Evolutionary conservation across 2,888 invertebrate species (phyloP).

Genomic region (Neria commutata): DNA sequence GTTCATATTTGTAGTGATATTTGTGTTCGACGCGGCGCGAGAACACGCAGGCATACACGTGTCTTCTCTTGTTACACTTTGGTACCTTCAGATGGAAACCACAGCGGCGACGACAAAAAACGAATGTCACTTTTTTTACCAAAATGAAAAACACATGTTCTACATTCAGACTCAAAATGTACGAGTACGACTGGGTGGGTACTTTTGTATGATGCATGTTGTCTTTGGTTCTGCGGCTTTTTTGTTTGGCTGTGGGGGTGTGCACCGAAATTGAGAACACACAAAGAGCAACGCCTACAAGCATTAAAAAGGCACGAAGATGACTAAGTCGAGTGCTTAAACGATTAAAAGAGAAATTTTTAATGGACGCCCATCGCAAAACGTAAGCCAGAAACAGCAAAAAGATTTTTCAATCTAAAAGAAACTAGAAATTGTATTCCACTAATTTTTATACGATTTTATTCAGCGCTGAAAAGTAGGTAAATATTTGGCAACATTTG

Average conservation of each 20-base stretch:
- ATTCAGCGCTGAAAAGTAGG: too few relatives aligned
- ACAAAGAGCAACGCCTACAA: not conserved
- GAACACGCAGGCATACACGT: constrained; percentile 26
- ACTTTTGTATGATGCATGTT: too few relatives aligned
- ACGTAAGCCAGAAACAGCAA: too few relatives aligned
- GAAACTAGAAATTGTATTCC: too few relatives aligned
- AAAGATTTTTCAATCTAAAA: too few relatives aligned
- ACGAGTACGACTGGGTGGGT: too few relatives aligned
- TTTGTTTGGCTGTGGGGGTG: not conserved
- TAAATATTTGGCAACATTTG: too few relatives aligned
- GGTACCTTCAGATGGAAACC: not conserved
- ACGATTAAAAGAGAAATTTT: too few relatives aligned
- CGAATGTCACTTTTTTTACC: not conserved
- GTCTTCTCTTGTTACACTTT: constrained; percentile 20
- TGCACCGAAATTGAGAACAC: not conserved
- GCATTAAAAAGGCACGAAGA: not conserved
- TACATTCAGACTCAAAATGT: not conserved
- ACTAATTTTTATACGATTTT: too few relatives aligned
- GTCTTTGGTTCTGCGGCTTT: not conserved
- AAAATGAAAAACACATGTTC: constrained; percentile 2
- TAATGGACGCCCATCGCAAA: too few relatives aligned
- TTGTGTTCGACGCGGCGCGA: not conserved
- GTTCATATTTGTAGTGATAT: not conserved
- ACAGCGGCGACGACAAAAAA: not conserved
- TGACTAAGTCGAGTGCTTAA: too few relatives aligned